Percentiles rank a stretch among this genome's conserved stretches.
Evolutionary conservation across 2,888 invertebrate genomes (phyloP).

Genomic region (Frankliniella fusca): DNA sequence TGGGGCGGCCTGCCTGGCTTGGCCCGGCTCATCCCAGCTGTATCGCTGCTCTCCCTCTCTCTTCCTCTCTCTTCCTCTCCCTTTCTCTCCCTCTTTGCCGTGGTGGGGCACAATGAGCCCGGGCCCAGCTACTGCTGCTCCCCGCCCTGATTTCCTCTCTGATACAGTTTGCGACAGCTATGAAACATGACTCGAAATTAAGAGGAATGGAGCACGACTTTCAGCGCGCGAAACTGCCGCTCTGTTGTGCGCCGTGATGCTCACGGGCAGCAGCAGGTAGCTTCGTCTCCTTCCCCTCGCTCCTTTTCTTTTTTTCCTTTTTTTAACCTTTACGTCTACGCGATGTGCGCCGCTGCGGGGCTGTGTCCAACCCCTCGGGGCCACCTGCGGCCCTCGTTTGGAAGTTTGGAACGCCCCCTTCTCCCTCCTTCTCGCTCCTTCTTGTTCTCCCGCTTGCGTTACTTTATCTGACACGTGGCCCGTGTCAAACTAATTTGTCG

Average conservation of each 20-base stretch:
- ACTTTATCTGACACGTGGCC: constrained; percentile 5
- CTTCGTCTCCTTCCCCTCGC: no score
- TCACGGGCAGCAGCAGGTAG: no score
- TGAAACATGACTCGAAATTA: not conserved
- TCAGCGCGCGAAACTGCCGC: not conserved
- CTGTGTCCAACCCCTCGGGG: not conserved
- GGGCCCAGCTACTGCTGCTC: not conserved
- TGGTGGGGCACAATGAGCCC: not conserved
- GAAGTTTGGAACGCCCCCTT: not conserved
- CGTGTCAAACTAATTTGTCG: constrained; percentile 16
- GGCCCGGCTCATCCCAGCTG: not conserved
- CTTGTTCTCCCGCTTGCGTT: not conserved
- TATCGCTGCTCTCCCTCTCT: no score
- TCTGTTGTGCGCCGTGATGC: no score
- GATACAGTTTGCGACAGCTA: constrained; percentile 18
- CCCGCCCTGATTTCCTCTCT: constrained; percentile 7
- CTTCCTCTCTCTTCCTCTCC: no score
- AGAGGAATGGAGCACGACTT: not conserved
- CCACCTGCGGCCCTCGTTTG: not conserved
- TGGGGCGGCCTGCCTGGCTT: not conserved
- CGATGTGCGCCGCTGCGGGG: not conserved
- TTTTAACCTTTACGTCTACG: not conserved
- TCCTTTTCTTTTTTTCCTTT: no score
- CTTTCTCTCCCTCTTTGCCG: no score
- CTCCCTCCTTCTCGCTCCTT: not conserved